Base-by-base conservation (phyloP, 2,113 vertebrate genomes). In the Muscicapa adusta region DNA sequence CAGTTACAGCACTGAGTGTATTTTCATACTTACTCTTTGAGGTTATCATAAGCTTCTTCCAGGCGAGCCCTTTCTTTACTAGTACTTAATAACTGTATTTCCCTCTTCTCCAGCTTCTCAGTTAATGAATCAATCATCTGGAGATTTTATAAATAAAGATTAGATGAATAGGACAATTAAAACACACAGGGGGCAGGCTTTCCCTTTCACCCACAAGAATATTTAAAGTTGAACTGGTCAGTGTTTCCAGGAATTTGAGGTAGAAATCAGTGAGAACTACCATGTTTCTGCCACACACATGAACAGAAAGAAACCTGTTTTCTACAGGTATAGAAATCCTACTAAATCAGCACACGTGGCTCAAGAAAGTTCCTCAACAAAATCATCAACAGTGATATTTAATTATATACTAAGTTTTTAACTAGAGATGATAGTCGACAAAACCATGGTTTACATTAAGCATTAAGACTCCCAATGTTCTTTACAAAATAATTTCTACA, bases 41-140 rank as follows among this genome's bases (percentile, higher is more conserved):
- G 98, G 95, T 99, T 99, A 97, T 99, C 99, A 93, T 98, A 99
- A 71, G 99, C 98, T 97, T 99, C 99, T 91, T 99, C 99, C 89
- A 99, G 97, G 61, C 92, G 95, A 18, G 99, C 99, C 80, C 99
- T 99, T 96, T 99, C 99, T 98, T 99, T 99, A 97, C 99, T 99
- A 89, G 99, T 98, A 38, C 96, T 97, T 91, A 99, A 88, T 91
- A 99, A 98, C 95, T 99, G 99, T 48, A 98, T 96, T 97, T 99
- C 99, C 93, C 99, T 99, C 97, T 98, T 99, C 96, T 99, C 99
- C 90, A 99, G 98, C 67, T 98, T 98, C 74, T 98, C 97, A 66
- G 98, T 98, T 96, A 99, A 98, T 70, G 99, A 99, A 96, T 98
- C 98, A 95, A 99, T 98, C 63, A 98, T 97, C 99, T 99, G 88